Percentiles rank a stretch among this genome's conserved stretches.
These are phyloP conservation scores for Notamacropus eugenii DNA, from an alignment of 2,797 vertebrate species.

Conservation along the genomic window DNA sequence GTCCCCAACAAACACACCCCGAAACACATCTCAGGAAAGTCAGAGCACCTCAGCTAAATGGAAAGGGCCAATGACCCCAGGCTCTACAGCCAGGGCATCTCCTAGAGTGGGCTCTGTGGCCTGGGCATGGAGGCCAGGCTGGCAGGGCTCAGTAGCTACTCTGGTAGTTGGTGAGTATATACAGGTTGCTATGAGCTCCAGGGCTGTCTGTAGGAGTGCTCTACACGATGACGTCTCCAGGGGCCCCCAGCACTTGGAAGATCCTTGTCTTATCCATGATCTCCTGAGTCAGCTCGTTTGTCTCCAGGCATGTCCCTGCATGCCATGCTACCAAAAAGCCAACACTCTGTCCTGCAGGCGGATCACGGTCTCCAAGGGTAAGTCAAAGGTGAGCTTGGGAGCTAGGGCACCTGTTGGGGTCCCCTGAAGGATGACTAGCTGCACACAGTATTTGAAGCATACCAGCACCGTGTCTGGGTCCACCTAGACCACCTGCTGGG, in stretches of 20 bases:
- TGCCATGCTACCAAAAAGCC: slow-evolving; percentile 93
- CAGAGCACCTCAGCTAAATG: too few relatives aligned
- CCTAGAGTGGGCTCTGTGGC: background rate
- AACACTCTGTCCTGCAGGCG: slow-evolving; percentile 93
- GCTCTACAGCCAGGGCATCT: background rate
- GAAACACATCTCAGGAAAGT: slow-evolving; percentile 56
- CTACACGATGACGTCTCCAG: slow-evolving; percentile 91
- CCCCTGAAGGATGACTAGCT: slow-evolving; percentile 89
- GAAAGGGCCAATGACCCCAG: background rate
- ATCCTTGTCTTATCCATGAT: slow-evolving; percentile 91
- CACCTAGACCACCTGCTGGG: slow-evolving; percentile 90
- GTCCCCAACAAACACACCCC: background rate
- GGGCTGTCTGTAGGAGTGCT: slow-evolving; percentile 91
- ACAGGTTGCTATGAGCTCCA: slow-evolving; percentile 90
- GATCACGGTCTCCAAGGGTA: slow-evolving; percentile 90
- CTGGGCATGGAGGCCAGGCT: background rate
- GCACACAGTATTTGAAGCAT: slow-evolving; percentile 88
- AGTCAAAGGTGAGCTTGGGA: slow-evolving; percentile 89
- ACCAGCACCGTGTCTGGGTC: slow-evolving; percentile 92
- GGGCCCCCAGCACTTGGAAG: slow-evolving; percentile 91
- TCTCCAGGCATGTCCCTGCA: slow-evolving; percentile 90
- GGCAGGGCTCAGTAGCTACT: slow-evolving; percentile 89
- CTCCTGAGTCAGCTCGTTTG: slow-evolving; percentile 92
- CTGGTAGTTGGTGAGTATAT: slow-evolving; percentile 92
- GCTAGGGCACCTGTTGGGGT: slow-evolving; percentile 86